Base-by-base conservation (phyloP, 2,888 invertebrate genomes). In the Augiades crinisus region DNA sequence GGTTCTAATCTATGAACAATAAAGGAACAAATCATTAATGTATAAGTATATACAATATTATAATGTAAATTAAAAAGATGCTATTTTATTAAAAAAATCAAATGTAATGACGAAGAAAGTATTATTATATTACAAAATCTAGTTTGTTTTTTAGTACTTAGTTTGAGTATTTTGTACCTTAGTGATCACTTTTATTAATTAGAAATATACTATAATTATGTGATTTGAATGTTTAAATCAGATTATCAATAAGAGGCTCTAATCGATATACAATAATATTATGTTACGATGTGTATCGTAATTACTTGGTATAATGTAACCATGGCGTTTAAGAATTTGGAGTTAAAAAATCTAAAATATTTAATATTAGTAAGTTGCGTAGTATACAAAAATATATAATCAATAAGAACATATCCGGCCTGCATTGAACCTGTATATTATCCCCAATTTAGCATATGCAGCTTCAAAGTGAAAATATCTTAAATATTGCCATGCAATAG, bases 331-430 rank as follows among this genome's bases (percentile, higher is more conserved):
- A 27, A 4, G 5, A 3, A 8, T 24, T 3, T 27, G 10, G 8
- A 22, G n/a, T 22, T 3, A 14, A 16, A 40, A 3, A 14, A 2
- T 24, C 24, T n/a, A 13, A 22, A 38, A 3, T 6, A 21, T 36
- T 4, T 2, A 19, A 7, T 36, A 36, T 17, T 36, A 3, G 6
- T 36, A 36, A 19, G 17, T 36, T 10, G 17, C 5, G 5, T 17
- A 17, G 13, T 36, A 36, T 2, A 17, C 7, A 19, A 31, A 33
- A 3, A 43, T n/a, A n/a, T n/a, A 17, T 22, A 6, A 4, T 0
- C 3, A 19, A 30, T n/a, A n/a, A n/a, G n/a, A 12, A 27, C 36
- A 47, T 47, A 47, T 40, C 47, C 40, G 47, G 47, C 30, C 47
- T 40, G 47, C 16, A 40, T 16, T 16, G 40, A 47, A 40, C 31